These are phyloP conservation scores for Nomada flava DNA, from an alignment of 2,888 invertebrate species.

Conservation along the genomic window DNA sequence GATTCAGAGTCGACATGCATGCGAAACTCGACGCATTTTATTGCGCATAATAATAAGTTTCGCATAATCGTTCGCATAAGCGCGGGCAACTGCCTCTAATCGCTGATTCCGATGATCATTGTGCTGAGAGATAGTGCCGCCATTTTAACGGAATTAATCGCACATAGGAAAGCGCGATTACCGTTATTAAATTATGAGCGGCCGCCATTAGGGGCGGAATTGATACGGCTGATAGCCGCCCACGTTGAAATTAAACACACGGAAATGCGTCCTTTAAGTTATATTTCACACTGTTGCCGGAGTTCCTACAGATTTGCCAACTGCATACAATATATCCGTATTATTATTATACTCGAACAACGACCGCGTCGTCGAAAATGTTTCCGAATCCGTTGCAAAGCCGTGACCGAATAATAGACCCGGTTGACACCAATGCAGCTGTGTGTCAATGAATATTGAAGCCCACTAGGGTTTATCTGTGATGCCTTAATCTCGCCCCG, in stretches of 20 bases:
- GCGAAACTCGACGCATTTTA: constrained; percentile 22
- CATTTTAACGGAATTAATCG: constrained; percentile 65
- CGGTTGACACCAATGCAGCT: neutral
- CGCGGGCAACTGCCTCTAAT: constrained; percentile 44
- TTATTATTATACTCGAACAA: neutral
- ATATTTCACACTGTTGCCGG: neutral
- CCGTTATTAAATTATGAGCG: constrained; percentile 61
- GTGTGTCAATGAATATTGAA: constrained; percentile 29
- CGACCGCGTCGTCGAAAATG: neutral
- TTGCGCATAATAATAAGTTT: constrained; percentile 34
- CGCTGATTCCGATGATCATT: constrained; percentile 61
- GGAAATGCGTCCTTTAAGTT: constrained; percentile 10
- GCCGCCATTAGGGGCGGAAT: constrained; percentile 29
- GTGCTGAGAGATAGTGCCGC: constrained; percentile 54
- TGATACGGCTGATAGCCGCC: constrained; percentile 30
- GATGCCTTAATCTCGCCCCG: constrained; percentile 33
- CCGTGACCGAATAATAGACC: constrained; percentile 24
- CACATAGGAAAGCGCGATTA: constrained; percentile 48
- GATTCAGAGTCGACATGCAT: no score
- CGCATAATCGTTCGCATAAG: constrained; percentile 36
- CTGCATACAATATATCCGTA: neutral
- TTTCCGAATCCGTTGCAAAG: constrained; percentile 10
- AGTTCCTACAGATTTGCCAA: neutral
- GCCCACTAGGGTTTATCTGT: neutral
- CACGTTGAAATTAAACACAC: constrained; percentile 41